A percentile compares a stretch with the other conserved stretches of the same genome.
Conservation (phyloP, 2,113 vertebrate species). For the Upupa epops region DNA sequence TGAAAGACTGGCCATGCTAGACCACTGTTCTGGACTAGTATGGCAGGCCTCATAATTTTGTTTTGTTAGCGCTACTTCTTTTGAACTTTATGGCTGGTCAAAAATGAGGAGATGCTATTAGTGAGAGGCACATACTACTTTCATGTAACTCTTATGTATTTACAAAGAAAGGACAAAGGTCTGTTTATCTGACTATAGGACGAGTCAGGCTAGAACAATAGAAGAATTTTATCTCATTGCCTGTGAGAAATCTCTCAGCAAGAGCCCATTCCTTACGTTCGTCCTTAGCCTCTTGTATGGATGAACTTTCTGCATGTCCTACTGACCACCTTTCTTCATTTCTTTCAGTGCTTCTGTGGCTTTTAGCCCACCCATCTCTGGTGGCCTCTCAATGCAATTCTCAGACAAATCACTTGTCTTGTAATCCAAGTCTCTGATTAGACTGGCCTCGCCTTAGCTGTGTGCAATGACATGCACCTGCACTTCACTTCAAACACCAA, state of each 20-base stretch:
- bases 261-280: background rate
- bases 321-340: background rate
- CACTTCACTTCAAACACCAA: background rate
- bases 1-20: background rate
- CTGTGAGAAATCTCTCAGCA: background rate
- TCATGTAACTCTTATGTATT: background rate
- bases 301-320: background rate
- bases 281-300: background rate
- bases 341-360: background rate
- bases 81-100: background rate
- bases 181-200: background rate
- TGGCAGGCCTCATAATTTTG: background rate
- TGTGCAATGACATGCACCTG: background rate
- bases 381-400: background rate
- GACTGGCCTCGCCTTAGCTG: background rate
- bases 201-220: background rate
- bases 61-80: background rate
- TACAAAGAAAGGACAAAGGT: background rate
- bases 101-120: background rate
- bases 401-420: background rate
- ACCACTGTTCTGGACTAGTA: background rate
- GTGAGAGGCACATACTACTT: background rate
- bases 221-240: background rate
- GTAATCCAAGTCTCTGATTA: background rate
- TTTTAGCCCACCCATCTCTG: background rate